Conservation (phyloP, 2,113 vertebrate genomes). For the Solea solea region DNA sequence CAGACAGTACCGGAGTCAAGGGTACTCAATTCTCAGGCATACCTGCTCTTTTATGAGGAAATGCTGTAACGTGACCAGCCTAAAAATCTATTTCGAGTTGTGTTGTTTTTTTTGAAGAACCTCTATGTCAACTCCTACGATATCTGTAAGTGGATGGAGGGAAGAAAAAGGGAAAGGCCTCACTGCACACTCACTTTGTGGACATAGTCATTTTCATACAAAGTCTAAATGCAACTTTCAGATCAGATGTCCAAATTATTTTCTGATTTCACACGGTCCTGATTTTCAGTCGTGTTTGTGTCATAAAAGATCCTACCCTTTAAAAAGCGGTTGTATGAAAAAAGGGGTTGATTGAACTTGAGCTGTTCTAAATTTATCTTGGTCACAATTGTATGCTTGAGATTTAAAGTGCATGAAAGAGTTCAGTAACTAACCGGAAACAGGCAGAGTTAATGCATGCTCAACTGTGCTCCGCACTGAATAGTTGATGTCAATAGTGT, state of each 20-base stretch:
- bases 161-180: constrained; percentile 32
- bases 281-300: constrained; percentile 16
- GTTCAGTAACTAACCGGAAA: constrained; percentile 36
- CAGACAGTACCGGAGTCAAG: constrained; percentile 94
- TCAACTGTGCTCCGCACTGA: constrained; percentile 48
- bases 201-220: constrained; percentile 2
- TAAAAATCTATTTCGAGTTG: constrained; percentile 30
- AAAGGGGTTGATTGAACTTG: constrained; percentile 12
- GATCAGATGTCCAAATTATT: constrained; percentile 8
- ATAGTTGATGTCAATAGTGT: constrained; percentile 36
- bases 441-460: constrained; percentile 53
- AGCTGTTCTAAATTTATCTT: constrained; percentile 25
- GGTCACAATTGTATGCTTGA: constrained; percentile 11
- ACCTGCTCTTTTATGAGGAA: constrained; percentile 98
- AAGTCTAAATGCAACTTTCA: not conserved
- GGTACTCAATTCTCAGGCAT: constrained; percentile 96
- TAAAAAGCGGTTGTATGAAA: constrained; percentile 6
- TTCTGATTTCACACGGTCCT: constrained; percentile 19
- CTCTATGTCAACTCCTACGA: constrained; percentile 23
- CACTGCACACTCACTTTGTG: constrained; percentile 8
- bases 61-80: constrained; percentile 70
- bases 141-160: constrained; percentile 11
- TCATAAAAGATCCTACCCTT: constrained; percentile 7
- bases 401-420: constrained; percentile 55
- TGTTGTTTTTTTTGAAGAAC: constrained; percentile 10